Conservation (phyloP, 1,140 invertebrate genomes). For the Lamellibrachia luymesi region DNA sequence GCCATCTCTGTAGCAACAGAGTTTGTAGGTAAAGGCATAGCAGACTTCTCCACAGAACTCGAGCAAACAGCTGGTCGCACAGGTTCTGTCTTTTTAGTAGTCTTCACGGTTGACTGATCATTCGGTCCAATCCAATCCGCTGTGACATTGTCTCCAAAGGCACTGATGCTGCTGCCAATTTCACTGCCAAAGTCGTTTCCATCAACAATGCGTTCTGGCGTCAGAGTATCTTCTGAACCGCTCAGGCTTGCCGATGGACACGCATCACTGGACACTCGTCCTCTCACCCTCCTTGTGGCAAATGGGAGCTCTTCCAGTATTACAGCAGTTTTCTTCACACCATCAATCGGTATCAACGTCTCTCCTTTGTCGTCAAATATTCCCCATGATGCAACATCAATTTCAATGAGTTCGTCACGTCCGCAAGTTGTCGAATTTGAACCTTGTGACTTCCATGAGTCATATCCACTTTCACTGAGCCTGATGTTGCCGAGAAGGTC, state of each 20-base stretch:
- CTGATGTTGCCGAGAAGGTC: background rate
- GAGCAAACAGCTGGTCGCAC: background rate
- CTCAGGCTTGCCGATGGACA: background rate
- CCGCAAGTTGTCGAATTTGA: slow-evolving; percentile 5
- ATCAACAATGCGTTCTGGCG: background rate
- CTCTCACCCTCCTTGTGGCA: background rate
- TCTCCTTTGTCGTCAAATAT: background rate
- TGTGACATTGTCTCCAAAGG: background rate
- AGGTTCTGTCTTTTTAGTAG: background rate
- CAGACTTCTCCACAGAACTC: background rate
- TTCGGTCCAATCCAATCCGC: background rate
- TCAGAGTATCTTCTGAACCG: background rate
- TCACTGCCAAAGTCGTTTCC: background rate
- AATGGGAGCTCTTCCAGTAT: background rate
- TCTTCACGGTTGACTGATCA: background rate
- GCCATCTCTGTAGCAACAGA: background rate
- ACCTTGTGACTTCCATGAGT: slow-evolving; percentile 11
- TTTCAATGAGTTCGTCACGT: background rate
- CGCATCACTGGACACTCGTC: background rate
- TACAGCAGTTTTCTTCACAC: background rate
- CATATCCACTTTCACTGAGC: slow-evolving; percentile 11
- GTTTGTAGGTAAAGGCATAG: background rate
- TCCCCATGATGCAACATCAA: background rate
- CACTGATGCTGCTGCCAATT: background rate
- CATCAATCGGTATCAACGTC: background rate